Conservation (phyloP, 2,888 invertebrate genomes). For the Drosophila emarginata region DNA sequence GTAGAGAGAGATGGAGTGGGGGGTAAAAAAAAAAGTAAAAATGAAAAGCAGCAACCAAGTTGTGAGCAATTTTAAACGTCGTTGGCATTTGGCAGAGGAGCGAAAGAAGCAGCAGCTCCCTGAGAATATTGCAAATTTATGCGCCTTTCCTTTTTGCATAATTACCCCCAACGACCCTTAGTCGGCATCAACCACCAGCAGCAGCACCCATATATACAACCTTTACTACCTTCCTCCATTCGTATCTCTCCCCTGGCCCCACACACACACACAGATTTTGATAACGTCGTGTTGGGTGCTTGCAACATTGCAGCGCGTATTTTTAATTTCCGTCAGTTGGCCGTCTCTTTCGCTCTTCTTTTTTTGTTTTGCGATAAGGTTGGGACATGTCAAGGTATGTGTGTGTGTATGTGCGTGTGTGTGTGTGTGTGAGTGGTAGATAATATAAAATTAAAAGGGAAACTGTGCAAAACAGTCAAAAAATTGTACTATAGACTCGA, state of each 20-base stretch:
- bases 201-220: conserved; percentile 6
- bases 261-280: conserved; percentile 63
- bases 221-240: neutral
- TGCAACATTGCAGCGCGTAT: conserved; percentile 77
- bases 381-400: conserved; percentile 70
- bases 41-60: conserved; percentile 17
- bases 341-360: conserved; percentile 34
- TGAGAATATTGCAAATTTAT: conserved; percentile 76
- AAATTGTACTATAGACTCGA: conserved; percentile 8
- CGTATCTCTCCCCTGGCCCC: conserved; percentile 3
- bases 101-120: conserved; percentile 34
- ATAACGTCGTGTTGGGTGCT: conserved; percentile 70
- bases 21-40: conserved; percentile 48
- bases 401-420: conserved; percentile 17
- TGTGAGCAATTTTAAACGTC: conserved; percentile 73
- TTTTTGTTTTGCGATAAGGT: conserved; percentile 65
- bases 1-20: conserved; percentile 24
- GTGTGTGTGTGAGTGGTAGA: conserved; percentile 52
- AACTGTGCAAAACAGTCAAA: conserved; percentile 65
- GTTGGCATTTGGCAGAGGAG: conserved; percentile 68
- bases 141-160: conserved; percentile 75
- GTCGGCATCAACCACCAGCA: conserved; percentile 10
- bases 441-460: conserved; percentile 76
- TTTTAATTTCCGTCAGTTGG: conserved; percentile 73
- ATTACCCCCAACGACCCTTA: conserved; percentile 65